Evolutionary conservation across 2,888 invertebrate species (phyloP).

Genomic region (Piscicola geometra): DNA sequence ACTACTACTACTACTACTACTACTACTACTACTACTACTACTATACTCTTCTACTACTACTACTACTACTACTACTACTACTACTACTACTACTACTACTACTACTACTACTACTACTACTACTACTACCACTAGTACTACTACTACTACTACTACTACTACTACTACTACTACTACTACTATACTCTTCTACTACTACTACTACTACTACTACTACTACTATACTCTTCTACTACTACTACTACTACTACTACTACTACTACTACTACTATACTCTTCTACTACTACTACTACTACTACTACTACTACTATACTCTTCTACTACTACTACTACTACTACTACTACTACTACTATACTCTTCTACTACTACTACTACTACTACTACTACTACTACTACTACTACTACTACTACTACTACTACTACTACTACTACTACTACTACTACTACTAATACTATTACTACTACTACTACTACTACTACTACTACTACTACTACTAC

Average conservation of each 20-base stretch:
- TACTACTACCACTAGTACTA: neutral
- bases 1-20: neutral
- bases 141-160: neutral
- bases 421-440: neutral
- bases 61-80: neutral
- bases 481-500: neutral
- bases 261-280: too few species aligned
- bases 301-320: neutral
- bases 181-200: too few species aligned
- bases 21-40: neutral
- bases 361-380: too few species aligned
- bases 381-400: neutral
- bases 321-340: too few species aligned
- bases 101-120: neutral
- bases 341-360: neutral
- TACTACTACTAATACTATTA: too few species aligned
- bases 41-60: too few species aligned
- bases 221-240: conserved; percentile 25
- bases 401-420: neutral
- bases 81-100: neutral
- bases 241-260: neutral
- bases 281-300: too few species aligned
- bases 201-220: neutral
- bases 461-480: neutral
- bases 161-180: neutral